Evolutionary conservation across 2,888 invertebrate species (phyloP).

Genomic region (Geophilus truncorum): DNA sequence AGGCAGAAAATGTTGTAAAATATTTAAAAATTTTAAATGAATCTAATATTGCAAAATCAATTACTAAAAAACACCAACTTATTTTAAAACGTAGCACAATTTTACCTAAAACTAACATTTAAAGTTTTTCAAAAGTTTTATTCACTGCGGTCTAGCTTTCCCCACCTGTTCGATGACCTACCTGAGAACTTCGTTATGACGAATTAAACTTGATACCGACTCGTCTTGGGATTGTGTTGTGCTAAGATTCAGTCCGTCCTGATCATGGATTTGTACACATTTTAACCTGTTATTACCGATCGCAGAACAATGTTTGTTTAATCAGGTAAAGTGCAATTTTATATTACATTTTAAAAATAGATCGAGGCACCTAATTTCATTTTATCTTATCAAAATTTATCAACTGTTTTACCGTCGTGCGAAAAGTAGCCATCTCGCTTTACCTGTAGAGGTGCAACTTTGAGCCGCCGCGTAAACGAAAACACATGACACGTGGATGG

Average conservation of each 20-base stretch:
- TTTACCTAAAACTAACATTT: neutral
- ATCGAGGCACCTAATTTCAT: neutral
- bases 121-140: neutral
- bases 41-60: too few species aligned
- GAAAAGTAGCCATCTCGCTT: neutral
- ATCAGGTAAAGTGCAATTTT: neutral
- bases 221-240: neutral
- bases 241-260: too few species aligned
- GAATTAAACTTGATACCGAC: neutral
- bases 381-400: neutral
- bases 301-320: neutral
- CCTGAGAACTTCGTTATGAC: constrained; percentile 27
- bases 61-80: too few species aligned
- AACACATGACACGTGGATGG: neutral
- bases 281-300: neutral
- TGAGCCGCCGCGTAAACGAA: neutral
- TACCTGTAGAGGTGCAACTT: neutral
- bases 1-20: too few species aligned
- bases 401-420: neutral
- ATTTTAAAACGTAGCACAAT: too few species aligned
- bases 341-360: neutral
- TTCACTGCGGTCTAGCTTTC: neutral
- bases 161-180: constrained; percentile 31
- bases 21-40: too few species aligned
- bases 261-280: neutral